Base-by-base conservation (phyloP, 2,113 vertebrate species). In the Colaptes auratus region DNA sequence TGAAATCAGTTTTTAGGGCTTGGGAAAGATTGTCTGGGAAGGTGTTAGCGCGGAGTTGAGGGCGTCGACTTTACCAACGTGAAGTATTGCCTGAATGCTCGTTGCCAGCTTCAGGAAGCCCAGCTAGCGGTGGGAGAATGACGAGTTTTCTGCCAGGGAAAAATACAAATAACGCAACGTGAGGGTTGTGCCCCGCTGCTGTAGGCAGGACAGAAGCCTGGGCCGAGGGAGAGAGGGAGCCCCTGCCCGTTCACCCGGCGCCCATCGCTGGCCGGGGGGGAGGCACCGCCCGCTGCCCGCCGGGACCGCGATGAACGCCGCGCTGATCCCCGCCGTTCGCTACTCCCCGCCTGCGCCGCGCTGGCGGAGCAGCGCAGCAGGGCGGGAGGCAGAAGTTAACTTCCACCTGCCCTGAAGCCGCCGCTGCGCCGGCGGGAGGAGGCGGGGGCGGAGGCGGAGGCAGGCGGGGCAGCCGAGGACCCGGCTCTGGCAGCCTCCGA, bases 401-500 rank as follows among this genome's bases (percentile, higher is more conserved):
- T 93, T 94, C 81, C 80, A 90, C 82, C 83, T 66, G 90, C 84
- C 63, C 63, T 82, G 86, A 15, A 88, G 82, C 79, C 58, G 79
- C 73, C 85, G 83, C 82, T 73, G 92, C 91, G 92, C 79, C 60
- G 85, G 82, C 76, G 28, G 89, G 33, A 55, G 93, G 91, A 80
- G 93, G 95, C 95, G 93, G 95, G 15, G 82, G 93, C 58, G 77
- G 92, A 2, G 90, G 88, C 86, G 65, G 84, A 79, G 83, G 60
- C 83, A 86, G 86, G 63, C 16, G 96, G 96, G 94, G 97, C 90
- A 76, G 90, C 92, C 76, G 98, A 98, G 97, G 98, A 98, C 98
- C 98, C 98, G 96, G 97, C 97, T 96, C 97, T 95, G 96, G 96
- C 97, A 96, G 97, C 95, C 97, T 97, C 95, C 76, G 97, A 98